Evolutionary conservation across 2,888 invertebrate genomes (phyloP), one percentile per base, ranked within the genome.

Genomic region (Drosophila maculinotata): DNA sequence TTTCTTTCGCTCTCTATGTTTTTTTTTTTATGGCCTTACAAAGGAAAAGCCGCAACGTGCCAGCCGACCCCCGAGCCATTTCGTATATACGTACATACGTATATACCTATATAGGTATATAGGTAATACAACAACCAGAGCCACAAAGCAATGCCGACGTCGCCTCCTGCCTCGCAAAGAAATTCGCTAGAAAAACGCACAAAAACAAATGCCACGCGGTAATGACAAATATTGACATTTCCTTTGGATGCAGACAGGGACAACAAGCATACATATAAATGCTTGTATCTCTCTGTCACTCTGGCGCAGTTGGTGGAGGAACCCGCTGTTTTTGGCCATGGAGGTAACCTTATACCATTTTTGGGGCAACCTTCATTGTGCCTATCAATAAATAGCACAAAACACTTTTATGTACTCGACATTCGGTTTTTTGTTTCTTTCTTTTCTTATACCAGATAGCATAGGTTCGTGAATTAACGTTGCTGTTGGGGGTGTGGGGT

Each of bases 191-290:
- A 83, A 81, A 20, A 80, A 63, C 69, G 74, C 69, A 63, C 52
- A 60, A 60, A 51, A 68, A 53, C 36, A 63, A 77, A 70, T 58
- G 87, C 78, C 70, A 81, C 80, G 86, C 79, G 81, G 81, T 81
- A 81, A 81, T 71, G 69, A 81, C 81, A 81, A 85, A 81, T 81
- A 81, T 81, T 81, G 86, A 85, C 81, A 85, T 82, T 82, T 71
- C 71, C 70, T 74, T 71, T 71, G 33, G 25, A 23, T 35, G 31
- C 30, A 35, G 15, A 58, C 14, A 23, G 58, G 42, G 58, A 42
- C 14, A 8, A 20, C 1, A 9, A 15, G 15, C 15, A 2, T 10
- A 17, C n/a, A 7, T 17, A 7, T n/a, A 17, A 39, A 14, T 7
- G 17, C 1, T 1, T 25, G 14, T 9, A 33, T 42, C 26, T 9